Evolutionary conservation across 2,888 invertebrate genomes (phyloP).

Genomic region (Nemapogon koenigi): DNA sequence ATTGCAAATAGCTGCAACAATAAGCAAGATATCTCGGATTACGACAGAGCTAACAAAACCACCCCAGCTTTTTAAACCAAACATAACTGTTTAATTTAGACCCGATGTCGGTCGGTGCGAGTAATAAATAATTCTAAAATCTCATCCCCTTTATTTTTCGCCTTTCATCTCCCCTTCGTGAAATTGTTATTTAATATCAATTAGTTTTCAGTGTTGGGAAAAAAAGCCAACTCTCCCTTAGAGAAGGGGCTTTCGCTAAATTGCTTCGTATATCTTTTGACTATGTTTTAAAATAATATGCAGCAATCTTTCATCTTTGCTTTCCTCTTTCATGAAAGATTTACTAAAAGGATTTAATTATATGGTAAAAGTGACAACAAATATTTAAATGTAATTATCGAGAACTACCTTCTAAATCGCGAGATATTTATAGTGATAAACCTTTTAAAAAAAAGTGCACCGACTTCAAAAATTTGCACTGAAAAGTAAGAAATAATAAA

Average conservation of each 20-base stretch:
- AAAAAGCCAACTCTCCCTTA: conserved; percentile 1
- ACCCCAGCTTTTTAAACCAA: conserved; percentile 5
- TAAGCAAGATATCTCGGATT: conserved; percentile 7
- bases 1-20: too few species aligned
- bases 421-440: too few species aligned
- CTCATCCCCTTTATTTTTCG: conserved; percentile 11
- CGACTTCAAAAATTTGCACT: too few species aligned
- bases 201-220: conserved; percentile 20
- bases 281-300: conserved; percentile 18
- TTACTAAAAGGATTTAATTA: too few species aligned
- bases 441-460: too few species aligned
- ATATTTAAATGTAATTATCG: too few species aligned
- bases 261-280: conserved; percentile 22
- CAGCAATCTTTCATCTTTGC: too few species aligned
- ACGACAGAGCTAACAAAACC: conserved; percentile 9
- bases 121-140: conserved; percentile 23
- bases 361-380: too few species aligned
- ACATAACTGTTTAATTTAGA: conserved; percentile 21
- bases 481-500: too few species aligned
- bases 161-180: conserved; percentile 24
- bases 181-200: conserved; percentile 42
- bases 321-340: too few species aligned
- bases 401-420: too few species aligned
- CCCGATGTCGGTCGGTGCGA: conserved; percentile 21
- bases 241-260: conserved; percentile 15